Percentiles rank a stretch among this genome's conserved stretches.
Conservation (phyloP, 2,797 vertebrate genomes). For the Buceros bicornis region DNA sequence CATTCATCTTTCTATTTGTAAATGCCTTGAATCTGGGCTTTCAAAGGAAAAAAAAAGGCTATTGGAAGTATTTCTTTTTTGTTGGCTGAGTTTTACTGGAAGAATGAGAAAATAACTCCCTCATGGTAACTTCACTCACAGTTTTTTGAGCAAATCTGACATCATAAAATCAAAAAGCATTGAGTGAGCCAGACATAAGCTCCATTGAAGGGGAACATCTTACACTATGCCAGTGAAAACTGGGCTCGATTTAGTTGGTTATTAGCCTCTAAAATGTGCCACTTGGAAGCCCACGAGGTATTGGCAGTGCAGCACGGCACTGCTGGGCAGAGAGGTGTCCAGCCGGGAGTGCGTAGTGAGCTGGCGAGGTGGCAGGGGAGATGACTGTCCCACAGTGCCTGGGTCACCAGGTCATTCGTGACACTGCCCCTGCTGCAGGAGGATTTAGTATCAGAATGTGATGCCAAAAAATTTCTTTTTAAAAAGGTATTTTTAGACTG, state of each 20-base stretch:
- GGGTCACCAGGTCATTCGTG: neutral
- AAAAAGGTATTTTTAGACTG: neutral
- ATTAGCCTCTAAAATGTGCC: neutral
- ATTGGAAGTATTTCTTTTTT: neutral
- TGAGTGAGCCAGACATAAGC: neutral
- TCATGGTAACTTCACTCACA: neutral
- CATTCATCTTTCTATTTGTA: neutral
- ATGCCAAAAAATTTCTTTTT: neutral
- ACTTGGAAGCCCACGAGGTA: rapidly evolving
- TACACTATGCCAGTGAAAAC: neutral
- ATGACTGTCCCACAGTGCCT: neutral
- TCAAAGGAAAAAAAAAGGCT: neutral
- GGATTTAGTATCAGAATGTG: neutral
- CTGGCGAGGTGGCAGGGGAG: neutral
- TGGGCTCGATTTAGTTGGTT: neutral
- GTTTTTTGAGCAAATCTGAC: neutral
- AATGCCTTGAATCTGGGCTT: neutral
- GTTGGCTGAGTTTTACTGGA: neutral
- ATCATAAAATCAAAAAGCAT: neutral
- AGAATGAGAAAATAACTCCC: neutral
- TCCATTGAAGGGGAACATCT: neutral
- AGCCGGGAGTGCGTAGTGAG: neutral
- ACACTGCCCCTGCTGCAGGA: neutral
- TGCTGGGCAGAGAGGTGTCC: neutral
- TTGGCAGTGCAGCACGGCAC: rapidly evolving